Percentiles rank a stretch among this genome's conserved stretches.
Evolutionary conservation across 30 jellyfish, hydroid and myxozoan genomes (phyloP).

Genomic region (Pelagia noctiluca): DNA sequence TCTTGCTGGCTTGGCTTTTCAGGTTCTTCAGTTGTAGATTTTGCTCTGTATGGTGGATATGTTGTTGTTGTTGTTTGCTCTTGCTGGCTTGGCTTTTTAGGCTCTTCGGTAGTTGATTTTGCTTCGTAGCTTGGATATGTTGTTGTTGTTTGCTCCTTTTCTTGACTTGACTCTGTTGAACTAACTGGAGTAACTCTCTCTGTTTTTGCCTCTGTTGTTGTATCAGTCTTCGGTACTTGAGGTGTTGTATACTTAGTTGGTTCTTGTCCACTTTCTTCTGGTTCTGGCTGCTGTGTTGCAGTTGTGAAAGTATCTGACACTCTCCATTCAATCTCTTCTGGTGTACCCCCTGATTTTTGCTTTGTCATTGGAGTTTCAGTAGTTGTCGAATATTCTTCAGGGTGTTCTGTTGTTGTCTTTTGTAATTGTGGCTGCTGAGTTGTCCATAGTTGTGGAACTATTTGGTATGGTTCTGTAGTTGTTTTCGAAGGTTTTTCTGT

Average conservation of each 20-base stretch:
- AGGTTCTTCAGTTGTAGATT: neutral
- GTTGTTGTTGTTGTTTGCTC: slow-evolving; percentile 4
- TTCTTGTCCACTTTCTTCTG: slow-evolving; percentile 8
- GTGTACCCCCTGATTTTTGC: slow-evolving; percentile 15
- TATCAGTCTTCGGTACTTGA: neutral
- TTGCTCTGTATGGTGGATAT: neutral
- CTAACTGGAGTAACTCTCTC: neutral
- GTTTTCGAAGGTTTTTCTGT: neutral
- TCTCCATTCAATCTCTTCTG: slow-evolving; percentile 64
- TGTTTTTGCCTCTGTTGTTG: neutral
- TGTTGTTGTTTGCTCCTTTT: neutral
- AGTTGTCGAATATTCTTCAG: neutral
- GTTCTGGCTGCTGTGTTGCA: slow-evolving; percentile 25
- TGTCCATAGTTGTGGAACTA: too few species aligned
- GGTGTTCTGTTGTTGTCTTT: neutral
- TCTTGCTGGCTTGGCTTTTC: too few species aligned
- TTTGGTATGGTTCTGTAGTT: neutral
- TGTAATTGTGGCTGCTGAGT: too few species aligned
- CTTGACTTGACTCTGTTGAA: too few species aligned
- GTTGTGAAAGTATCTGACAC: slow-evolving; percentile 42
- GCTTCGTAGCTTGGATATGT: neutral
- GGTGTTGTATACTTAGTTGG: neutral
- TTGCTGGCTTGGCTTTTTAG: too few species aligned
- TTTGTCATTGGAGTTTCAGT: slow-evolving; percentile 5
- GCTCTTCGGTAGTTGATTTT: neutral